phyloP scores from a whole-genome alignment of 2,797 vertebrate genomes.

The Orestias chungarensis region DNA sequence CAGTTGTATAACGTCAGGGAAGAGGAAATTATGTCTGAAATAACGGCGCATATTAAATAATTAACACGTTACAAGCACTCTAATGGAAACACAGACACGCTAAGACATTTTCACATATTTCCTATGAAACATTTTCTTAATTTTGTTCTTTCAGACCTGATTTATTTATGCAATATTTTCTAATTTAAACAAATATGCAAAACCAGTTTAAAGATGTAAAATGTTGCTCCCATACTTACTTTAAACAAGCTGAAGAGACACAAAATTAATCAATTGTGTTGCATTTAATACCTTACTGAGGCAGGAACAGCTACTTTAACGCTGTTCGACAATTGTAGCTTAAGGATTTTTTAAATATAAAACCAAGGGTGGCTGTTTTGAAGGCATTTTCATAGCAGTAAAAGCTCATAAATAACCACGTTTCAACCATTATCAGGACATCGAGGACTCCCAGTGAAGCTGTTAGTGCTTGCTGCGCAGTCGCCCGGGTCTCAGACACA shows the following conservation, averaged over 20 bases:
- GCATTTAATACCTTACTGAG: not conserved
- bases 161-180: not conserved
- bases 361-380: not conserved
- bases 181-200: not conserved
- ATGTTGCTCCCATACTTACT: not conserved
- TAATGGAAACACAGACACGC: not conserved
- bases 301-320: not conserved
- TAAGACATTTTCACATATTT: no score
- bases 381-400: not conserved
- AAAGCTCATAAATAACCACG: not conserved
- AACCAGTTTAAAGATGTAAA: not conserved
- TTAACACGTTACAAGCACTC: not conserved
- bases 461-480: constrained; percentile 4
- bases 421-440: constrained; percentile 27
- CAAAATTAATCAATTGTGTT: not conserved
- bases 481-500: constrained; percentile 28
- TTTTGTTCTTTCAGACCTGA: not conserved
- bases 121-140: no score
- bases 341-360: not conserved
- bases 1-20: not conserved
- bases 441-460: constrained; percentile 23
- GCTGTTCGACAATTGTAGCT: not conserved
- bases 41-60: not conserved
- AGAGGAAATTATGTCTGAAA: not conserved
- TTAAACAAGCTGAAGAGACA: not conserved